Evolutionary conservation across 2,888 invertebrate genomes (phyloP).

Genomic region (Lasius fuliginosus): DNA sequence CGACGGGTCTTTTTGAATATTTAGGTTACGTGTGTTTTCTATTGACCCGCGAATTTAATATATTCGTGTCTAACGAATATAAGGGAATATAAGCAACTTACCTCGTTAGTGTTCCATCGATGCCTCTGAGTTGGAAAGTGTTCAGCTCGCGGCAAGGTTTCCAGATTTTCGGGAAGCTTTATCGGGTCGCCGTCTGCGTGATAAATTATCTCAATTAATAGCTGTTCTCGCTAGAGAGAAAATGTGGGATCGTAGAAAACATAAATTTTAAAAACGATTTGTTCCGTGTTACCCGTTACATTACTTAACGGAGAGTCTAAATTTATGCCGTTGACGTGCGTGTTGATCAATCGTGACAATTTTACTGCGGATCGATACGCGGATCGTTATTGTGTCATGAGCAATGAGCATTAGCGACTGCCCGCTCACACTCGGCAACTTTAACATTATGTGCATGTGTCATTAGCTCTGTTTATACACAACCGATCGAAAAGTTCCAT

Average conservation of each 20-base stretch:
- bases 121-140: constrained; percentile 98
- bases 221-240: constrained; percentile 14
- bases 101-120: constrained; percentile 99
- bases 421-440: neutral
- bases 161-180: constrained; percentile 97
- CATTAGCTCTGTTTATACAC: constrained; percentile 71
- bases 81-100: constrained; percentile 85
- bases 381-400: constrained; percentile 42
- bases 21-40: constrained; percentile 45
- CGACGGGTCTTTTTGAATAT: constrained; percentile 26
- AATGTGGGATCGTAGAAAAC: constrained; percentile 23
- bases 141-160: constrained; percentile 97
- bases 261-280: constrained; percentile 39
- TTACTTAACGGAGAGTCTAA: constrained; percentile 10
- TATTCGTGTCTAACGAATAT: constrained; percentile 34
- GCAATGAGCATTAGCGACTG: constrained; percentile 12
- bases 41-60: constrained; percentile 55
- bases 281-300: constrained; percentile 17
- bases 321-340: constrained; percentile 33
- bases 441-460: constrained; percentile 49
- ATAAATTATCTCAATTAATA: constrained; percentile 50
- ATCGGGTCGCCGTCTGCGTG: constrained; percentile 95
- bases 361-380: constrained; percentile 37
- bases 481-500: constrained; percentile 70
- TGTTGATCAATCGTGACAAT: constrained; percentile 38